Evolutionary conservation across 1,140 invertebrate genomes (phyloP), one percentile per base, ranked within the genome.

Genomic region (Macrosteles quadrilineatus): DNA sequence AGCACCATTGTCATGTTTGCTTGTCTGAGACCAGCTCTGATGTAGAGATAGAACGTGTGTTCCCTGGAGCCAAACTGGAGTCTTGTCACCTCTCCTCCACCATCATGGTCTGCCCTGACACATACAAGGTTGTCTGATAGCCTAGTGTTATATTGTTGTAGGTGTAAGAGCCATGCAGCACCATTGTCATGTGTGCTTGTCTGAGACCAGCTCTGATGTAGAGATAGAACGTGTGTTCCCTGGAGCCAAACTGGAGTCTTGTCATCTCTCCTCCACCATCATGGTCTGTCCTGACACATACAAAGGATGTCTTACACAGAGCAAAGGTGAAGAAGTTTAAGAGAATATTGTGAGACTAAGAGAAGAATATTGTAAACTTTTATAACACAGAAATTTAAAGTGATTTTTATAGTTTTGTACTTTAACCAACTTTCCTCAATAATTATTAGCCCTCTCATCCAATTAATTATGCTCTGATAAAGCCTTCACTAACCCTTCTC

Each of bases 281-380:
- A 53, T 11, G 21, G 11, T 11, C 4, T 53, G 47, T 53, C 47
- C 47, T 6, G 11, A 11, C 19, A 6, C 9, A 11, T 53, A 53
- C 47, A 6, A 53, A 19, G 47, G 47, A 17, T 53, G 47, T 53
- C 47, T 53, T 19, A 53, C 47, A 17, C 47, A 53, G 47, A 53
- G 11, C 21, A 21, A 21, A 53, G 47, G 9, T 17, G 17, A 43
- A 43, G 36, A 17, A n/a, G n/a, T n/a, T n/a, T 43, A 43, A 43
- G 36, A 11, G 9, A 43, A 9, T 17, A 43, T 11, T 43, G 17
- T 43, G 9, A 43, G 9, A 9, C 9, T 43, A 11, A 43, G 36
- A 9, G 36, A 11, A 43, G 9, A 43, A 9, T 43, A 43, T 9
- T 9, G 17, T 17, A 43, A 17, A 43, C 9, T 11, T 43, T 43